phyloP scores from a whole-genome alignment of 2,888 invertebrate genomes.

The Parapristionchus giblindavisi region DNA sequence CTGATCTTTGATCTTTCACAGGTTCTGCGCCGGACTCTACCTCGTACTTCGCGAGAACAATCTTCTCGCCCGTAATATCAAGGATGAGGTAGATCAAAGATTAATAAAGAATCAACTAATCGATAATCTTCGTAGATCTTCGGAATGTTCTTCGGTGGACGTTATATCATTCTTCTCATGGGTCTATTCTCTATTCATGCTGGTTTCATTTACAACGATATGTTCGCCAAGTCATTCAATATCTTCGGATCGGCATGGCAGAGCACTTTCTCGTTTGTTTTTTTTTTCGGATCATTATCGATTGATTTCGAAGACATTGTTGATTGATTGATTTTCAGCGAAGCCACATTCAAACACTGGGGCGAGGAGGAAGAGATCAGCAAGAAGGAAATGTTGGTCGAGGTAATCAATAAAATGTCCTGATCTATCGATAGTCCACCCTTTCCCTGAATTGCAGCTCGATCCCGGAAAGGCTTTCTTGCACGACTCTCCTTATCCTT shows the following conservation, averaged over 20 bases:
- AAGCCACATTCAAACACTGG: conserved; percentile 15
- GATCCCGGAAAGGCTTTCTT: conserved; percentile 56
- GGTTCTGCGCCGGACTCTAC: conserved; percentile 77
- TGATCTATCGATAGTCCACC: neutral
- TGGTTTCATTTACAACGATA: conserved; percentile 69
- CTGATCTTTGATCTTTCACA: neutral
- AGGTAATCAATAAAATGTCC: conserved; percentile 12
- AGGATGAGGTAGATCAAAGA: conserved; percentile 42
- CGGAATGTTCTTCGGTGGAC: conserved; percentile 69
- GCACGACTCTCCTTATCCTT: conserved; percentile 70
- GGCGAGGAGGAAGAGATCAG: conserved; percentile 17
- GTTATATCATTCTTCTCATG: conserved; percentile 70
- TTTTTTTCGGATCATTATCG: neutral
- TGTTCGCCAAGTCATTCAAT: conserved; percentile 71
- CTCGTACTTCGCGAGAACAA: conserved; percentile 92
- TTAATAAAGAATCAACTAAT: neutral
- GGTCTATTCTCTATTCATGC: conserved; percentile 70
- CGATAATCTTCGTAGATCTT: conserved; percentile 66
- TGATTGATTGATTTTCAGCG: neutral
- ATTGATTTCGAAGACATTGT: neutral
- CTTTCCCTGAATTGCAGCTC: conserved; percentile 3
- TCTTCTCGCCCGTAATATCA: conserved; percentile 78
- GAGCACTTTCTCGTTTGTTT: conserved; percentile 59
- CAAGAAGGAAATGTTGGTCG: conserved; percentile 42
- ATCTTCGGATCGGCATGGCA: conserved; percentile 72